A percentile compares a stretch with the other conserved stretches of the same genome.
These are phyloP conservation scores for Vicugna pacos DNA, from an alignment of 2,113 vertebrate genomes.

Conservation along the genomic window DNA sequence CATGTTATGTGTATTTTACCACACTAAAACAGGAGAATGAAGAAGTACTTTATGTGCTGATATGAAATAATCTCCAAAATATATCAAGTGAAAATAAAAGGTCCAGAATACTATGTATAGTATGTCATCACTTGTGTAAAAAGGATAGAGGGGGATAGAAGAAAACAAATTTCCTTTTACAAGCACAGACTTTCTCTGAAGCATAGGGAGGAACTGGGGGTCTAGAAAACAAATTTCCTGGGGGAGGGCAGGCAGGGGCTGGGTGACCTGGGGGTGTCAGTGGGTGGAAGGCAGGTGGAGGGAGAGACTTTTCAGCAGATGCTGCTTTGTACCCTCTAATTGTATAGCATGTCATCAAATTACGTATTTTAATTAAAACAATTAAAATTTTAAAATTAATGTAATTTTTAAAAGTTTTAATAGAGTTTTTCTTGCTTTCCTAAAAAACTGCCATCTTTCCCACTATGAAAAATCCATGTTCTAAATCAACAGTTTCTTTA, in stretches of 20 bases:
- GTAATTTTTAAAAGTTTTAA: background rate
- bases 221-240: too few relatives aligned
- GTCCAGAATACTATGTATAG: background rate
- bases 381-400: background rate
- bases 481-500: background rate
- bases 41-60: background rate
- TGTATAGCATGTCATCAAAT: background rate
- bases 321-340: background rate
- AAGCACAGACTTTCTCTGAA: background rate
- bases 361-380: background rate
- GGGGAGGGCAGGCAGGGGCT: too few relatives aligned
- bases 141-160: background rate
- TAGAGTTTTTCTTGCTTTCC: background rate
- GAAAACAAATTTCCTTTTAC: background rate
- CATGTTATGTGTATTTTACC: background rate
- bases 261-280: too few relatives aligned
- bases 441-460: background rate
- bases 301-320: background rate
- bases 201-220: background rate
- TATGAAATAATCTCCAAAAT: background rate
- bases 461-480: background rate
- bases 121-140: background rate
- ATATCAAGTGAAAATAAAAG: background rate
- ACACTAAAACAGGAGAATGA: background rate
- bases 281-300: background rate